These are phyloP conservation scores for Artibeus lituratus DNA, from an alignment of 2,797 vertebrate genomes.

Conservation along the genomic window DNA sequence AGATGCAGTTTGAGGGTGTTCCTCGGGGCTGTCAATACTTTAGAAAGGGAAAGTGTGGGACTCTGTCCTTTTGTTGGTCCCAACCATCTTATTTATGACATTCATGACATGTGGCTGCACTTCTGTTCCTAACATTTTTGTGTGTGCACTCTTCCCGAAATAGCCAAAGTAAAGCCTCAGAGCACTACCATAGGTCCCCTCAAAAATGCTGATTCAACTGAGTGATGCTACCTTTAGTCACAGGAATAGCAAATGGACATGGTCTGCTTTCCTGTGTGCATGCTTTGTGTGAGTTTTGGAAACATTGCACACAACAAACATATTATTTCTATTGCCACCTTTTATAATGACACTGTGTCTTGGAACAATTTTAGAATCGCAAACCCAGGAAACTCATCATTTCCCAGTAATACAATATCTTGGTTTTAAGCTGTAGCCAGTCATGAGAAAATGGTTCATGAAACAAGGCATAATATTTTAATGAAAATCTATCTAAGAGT, in stretches of 20 bases:
- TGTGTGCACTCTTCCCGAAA: not conserved
- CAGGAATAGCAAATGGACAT: not conserved
- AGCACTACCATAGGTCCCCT: not conserved
- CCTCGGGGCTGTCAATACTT: constrained; percentile 40
- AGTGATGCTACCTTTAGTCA: constrained; percentile 10
- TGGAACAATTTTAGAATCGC: constrained; percentile 25
- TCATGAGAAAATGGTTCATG: constrained; percentile 32
- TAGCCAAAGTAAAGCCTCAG: not conserved
- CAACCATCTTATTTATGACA: not conserved
- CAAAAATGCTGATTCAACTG: constrained; percentile 11
- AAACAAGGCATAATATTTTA: constrained; percentile 50
- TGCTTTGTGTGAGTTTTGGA: not conserved
- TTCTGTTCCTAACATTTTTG: not conserved
- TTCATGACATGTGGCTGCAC: not conserved
- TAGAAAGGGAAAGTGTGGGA: not conserved
- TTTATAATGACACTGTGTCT: constrained; percentile 41
- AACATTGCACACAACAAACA: not conserved
- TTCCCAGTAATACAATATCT: constrained; percentile 27
- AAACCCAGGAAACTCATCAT: constrained; percentile 11
- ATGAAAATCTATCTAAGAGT: constrained; percentile 39
- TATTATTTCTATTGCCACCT: not conserved
- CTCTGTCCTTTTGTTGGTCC: not conserved
- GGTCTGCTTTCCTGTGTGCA: not conserved
- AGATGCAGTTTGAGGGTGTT: constrained; percentile 56
- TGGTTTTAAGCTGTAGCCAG: constrained; percentile 3